A percentile compares a stretch with the other conserved stretches of the same genome.
Conservation (phyloP, 2,888 invertebrate genomes). For the Listrodromus nycthemerus region DNA sequence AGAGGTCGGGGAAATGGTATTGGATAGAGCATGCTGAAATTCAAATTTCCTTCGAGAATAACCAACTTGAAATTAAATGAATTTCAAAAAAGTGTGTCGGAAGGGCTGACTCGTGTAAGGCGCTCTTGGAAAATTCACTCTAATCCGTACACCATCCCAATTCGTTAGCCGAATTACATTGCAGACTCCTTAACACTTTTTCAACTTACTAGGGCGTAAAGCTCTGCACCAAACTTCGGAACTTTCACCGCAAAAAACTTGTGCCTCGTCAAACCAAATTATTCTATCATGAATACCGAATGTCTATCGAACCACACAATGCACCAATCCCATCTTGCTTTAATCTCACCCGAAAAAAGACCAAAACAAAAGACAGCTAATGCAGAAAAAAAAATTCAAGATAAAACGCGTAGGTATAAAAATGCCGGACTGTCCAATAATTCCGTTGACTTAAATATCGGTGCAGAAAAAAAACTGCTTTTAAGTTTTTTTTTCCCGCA, state of each 20-base stretch:
- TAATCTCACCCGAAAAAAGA: background rate
- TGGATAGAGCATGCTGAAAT: conserved; percentile 28
- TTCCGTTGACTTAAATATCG: background rate
- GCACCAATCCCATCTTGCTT: background rate
- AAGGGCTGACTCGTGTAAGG: background rate
- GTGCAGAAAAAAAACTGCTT: too few relatives aligned
- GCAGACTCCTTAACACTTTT: conserved; percentile 23
- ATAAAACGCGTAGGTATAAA: background rate
- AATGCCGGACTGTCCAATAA: background rate
- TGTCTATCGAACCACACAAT: conserved; percentile 8
- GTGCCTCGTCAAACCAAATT: conserved; percentile 26
- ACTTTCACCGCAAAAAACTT: conserved; percentile 20
- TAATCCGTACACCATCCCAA: conserved; percentile 23
- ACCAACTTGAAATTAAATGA: conserved; percentile 47
- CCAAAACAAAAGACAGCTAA: background rate
- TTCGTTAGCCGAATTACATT: conserved; percentile 54
- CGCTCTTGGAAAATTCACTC: conserved; percentile 38
- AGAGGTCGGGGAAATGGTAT: background rate
- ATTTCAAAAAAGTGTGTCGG: conserved; percentile 4
- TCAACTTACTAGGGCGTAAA: conserved; percentile 31
- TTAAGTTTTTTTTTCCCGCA: too few relatives aligned
- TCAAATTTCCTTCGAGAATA: conserved; percentile 25
- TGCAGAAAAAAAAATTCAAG: background rate
- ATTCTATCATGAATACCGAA: conserved; percentile 30
- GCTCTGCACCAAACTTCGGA: conserved; percentile 31